A percentile compares a stretch with the other conserved stretches of the same genome.
These are phyloP conservation scores for Plebejus anna DNA, from an alignment of 2,888 invertebrate genomes.

Conservation along the genomic window DNA sequence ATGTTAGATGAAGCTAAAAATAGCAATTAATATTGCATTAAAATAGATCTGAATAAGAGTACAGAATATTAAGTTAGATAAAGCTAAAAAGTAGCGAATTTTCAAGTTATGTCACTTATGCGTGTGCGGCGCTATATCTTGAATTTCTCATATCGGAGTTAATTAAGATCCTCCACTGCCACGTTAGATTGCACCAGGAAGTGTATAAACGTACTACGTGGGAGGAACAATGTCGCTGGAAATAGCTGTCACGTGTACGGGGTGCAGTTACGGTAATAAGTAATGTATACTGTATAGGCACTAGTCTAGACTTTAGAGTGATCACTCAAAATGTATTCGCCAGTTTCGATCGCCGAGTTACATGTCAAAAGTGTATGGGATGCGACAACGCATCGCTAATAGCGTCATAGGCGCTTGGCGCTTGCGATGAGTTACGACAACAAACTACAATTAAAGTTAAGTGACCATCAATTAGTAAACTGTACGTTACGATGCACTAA, in stretches of 20 bases:
- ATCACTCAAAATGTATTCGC: no score
- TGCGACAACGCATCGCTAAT: no score
- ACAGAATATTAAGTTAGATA: background rate
- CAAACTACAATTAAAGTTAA: no score
- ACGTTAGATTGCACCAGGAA: background rate
- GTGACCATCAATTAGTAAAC: no score
- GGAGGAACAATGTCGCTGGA: background rate
- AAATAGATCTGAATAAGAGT: background rate
- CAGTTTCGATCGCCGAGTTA: no score
- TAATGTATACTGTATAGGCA: no score
- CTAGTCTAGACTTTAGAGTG: no score
- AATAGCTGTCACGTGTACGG: slow-evolving; percentile 17
- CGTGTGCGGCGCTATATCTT: background rate
- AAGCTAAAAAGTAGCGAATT: background rate
- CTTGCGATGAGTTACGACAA: no score
- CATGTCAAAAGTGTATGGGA: no score
- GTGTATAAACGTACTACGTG: background rate
- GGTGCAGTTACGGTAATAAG: background rate
- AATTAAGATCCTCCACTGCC: background rate
- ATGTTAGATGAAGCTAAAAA: background rate
- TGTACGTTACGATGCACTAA: no score
- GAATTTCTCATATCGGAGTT: background rate
- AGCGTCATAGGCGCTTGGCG: no score
- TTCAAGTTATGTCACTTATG: background rate
- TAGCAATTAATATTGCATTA: background rate